These are phyloP conservation scores for Orchestia grillus DNA, from an alignment of 1,140 invertebrate species.

Conservation along the genomic window DNA sequence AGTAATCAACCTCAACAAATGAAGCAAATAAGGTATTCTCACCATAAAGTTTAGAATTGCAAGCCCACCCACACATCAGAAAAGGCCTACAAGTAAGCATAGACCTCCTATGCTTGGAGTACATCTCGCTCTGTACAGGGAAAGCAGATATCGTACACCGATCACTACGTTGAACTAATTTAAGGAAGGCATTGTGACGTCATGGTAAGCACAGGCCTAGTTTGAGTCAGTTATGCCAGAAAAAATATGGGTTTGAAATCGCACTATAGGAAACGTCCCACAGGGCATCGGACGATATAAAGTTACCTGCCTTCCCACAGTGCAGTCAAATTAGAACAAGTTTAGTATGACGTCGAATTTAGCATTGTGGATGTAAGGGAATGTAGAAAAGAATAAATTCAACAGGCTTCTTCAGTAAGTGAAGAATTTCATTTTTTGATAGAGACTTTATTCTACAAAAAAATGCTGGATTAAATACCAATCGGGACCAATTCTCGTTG, in stretches of 20 bases:
- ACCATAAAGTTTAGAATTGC: neutral
- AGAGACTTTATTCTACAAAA: neutral
- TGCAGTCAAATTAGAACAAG: neutral
- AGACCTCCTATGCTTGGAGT: neutral
- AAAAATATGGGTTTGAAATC: neutral
- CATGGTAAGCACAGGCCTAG: neutral
- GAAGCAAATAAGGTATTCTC: neutral
- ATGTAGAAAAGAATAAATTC: neutral
- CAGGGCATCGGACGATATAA: neutral
- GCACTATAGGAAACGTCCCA: neutral
- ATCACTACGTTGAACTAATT: neutral
- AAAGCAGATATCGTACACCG: neutral
- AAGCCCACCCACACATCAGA: neutral
- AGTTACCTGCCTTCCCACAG: neutral
- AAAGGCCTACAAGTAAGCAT: neutral
- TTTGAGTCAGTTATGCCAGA: neutral
- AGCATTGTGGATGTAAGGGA: neutral
- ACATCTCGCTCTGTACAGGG: neutral
- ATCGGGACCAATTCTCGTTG: neutral
- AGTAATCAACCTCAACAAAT: neutral
- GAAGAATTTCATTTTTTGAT: neutral
- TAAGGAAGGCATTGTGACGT: constrained; percentile 11
- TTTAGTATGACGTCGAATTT: neutral
- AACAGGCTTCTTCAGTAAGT: neutral
- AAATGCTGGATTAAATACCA: neutral